Evolutionary conservation across 2,797 vertebrate species (phyloP).

Genomic region (Apogon talboti): DNA sequence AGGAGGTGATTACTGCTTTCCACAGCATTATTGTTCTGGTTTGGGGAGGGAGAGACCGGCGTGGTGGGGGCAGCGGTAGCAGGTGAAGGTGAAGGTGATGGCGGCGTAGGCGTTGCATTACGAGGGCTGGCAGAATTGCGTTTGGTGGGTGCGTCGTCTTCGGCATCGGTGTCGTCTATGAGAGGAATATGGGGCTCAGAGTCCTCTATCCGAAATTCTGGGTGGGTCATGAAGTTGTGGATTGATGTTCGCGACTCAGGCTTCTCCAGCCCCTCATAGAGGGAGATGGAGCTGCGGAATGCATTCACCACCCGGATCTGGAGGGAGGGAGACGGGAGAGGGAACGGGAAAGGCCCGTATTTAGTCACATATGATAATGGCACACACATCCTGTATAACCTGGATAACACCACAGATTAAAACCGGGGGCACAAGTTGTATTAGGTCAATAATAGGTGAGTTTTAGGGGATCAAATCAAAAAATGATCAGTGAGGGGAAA

Average conservation of each 20-base stretch:
- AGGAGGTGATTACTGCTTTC: conserved; percentile 95
- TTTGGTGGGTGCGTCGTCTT: conserved; percentile 98
- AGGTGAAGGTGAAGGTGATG: conserved; percentile 59
- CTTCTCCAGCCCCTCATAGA: conserved; percentile 98
- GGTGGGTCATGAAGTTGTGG: conserved; percentile 99
- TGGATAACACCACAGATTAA: conserved; percentile 51
- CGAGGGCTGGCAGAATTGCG: conserved; percentile 88
- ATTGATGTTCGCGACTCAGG: conserved; percentile 97
- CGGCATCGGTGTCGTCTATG: conserved; percentile 98
- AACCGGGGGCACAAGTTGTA: conserved; percentile 48
- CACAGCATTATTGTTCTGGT: conserved; percentile 99
- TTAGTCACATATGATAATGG: conserved; percentile 63
- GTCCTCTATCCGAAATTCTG: conserved; percentile 99
- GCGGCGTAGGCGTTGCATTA: conserved; percentile 86
- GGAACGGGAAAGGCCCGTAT: conserved; percentile 24
- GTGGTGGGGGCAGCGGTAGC: conserved; percentile 78
- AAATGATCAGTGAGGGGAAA: conserved; percentile 81
- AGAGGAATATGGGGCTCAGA: conserved; percentile 98
- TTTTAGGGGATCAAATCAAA: conserved; percentile 70
- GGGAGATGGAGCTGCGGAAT: conserved; percentile 99
- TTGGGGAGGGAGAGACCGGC: conserved; percentile 89
- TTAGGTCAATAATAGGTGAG: conserved; percentile 81
- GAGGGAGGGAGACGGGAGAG: conserved; percentile 44
- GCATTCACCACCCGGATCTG: conserved; percentile 99
- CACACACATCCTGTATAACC: conserved; percentile 25